phyloP scores from a whole-genome alignment of 2,113 vertebrate genomes.

The Athene noctua region DNA sequence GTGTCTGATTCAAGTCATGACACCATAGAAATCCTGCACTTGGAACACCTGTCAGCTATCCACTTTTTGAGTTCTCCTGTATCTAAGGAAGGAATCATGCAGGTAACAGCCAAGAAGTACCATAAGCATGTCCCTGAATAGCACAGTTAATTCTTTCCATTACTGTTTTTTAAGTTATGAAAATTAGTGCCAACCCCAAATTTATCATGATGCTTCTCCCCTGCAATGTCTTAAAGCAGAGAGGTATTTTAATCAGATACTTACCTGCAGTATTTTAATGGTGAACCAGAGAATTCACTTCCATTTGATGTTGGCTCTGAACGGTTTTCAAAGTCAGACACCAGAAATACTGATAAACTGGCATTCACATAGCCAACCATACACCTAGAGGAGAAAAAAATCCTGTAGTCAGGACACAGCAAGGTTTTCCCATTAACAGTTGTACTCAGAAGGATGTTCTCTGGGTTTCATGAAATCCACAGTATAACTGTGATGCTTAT shows the following conservation, averaged over 20 bases:
- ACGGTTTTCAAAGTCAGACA: slow-evolving; percentile 88
- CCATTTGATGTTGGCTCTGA: slow-evolving; percentile 84
- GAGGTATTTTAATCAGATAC: neutral
- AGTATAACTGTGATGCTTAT: neutral
- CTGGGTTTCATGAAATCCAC: neutral
- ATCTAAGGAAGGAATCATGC: neutral
- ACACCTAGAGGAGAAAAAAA: slow-evolving; percentile 75
- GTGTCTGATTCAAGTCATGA: neutral
- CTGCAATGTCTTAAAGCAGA: neutral
- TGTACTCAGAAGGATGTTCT: neutral
- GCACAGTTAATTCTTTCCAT: neutral
- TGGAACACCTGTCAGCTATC: neutral
- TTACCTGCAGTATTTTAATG: slow-evolving; percentile 89
- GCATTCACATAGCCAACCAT: slow-evolving; percentile 94
- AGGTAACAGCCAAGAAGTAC: neutral
- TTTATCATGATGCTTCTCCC: neutral
- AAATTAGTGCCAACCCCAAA: neutral
- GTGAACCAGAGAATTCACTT: slow-evolving; percentile 82
- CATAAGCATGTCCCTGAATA: neutral
- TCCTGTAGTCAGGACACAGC: neutral
- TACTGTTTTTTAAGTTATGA: neutral
- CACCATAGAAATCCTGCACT: neutral
- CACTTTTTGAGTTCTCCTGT: neutral
- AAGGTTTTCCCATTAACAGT: neutral
- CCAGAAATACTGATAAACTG: slow-evolving; percentile 88